phyloP scores from a whole-genome alignment of 2,113 vertebrate species.

The Anhinga rufa region DNA sequence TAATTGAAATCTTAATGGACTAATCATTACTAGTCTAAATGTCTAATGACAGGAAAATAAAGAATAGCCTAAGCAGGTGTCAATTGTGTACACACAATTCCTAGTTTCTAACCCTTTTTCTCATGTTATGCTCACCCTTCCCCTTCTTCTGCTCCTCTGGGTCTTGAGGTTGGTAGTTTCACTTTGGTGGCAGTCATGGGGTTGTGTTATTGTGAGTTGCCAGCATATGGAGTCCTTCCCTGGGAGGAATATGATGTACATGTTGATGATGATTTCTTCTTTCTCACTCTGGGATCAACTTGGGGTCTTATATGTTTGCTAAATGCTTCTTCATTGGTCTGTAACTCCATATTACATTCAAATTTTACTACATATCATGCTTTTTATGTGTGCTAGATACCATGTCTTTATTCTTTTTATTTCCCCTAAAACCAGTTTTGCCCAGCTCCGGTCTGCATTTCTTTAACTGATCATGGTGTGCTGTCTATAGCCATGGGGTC shows the following conservation, averaged over 20 bases:
- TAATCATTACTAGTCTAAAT: not conserved
- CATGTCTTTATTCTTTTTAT: not conserved
- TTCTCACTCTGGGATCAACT: not conserved
- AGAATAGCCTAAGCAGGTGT: not conserved
- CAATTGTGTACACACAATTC: not conserved
- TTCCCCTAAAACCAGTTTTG: not conserved
- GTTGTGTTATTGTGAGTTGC: not conserved
- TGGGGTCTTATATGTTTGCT: not conserved
- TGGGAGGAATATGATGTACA: not conserved
- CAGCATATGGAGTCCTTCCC: not conserved
- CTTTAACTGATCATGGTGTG: not conserved
- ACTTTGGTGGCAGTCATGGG: not conserved
- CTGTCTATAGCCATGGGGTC: not conserved
- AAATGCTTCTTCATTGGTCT: not conserved
- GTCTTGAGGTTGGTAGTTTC: not conserved
- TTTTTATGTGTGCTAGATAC: not conserved
- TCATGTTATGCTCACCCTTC: not conserved
- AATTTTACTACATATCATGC: not conserved
- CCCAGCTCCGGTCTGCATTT: not conserved
- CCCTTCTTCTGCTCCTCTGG: not conserved
- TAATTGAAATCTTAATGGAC: not conserved
- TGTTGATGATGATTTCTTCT: not conserved
- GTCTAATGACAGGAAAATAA: not conserved
- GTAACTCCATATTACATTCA: not conserved
- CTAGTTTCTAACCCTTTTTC: not conserved